These are phyloP conservation scores for Mus pahari DNA, from an alignment of 2,113 vertebrate genomes.

Conservation along the genomic window DNA sequence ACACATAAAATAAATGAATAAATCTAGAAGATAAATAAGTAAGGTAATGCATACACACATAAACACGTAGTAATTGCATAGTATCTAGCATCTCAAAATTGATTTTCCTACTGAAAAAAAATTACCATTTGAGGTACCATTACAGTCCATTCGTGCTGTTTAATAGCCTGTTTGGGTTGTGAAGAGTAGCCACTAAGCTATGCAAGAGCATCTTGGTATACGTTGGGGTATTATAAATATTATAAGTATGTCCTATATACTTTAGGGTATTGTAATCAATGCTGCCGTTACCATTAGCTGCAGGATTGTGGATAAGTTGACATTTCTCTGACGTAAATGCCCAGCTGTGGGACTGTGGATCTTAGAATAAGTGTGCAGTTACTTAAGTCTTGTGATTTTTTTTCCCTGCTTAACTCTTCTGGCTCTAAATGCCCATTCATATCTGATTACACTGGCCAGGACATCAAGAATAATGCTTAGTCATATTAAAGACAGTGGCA, in stretches of 20 bases:
- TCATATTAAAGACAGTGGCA: neutral
- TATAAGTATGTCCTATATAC: neutral
- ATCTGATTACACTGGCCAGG: neutral
- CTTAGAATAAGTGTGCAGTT: neutral
- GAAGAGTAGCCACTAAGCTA: neutral
- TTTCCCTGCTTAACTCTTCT: neutral
- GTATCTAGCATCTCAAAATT: neutral
- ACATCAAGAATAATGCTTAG: neutral
- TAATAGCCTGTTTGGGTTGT: neutral
- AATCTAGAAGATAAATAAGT: neutral
- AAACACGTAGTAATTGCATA: neutral
- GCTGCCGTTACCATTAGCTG: neutral
- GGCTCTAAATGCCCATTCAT: neutral
- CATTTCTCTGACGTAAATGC: neutral
- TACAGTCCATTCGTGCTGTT: neutral
- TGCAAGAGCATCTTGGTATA: neutral
- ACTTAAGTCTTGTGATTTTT: neutral
- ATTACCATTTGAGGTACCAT: neutral
- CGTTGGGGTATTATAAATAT: neutral
- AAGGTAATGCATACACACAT: neutral
- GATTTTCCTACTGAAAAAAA: neutral
- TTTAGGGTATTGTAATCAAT: neutral
- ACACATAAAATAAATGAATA: neutral
- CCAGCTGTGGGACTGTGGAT: neutral
- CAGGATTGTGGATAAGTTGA: neutral